Base-by-base conservation (phyloP, 1,140 invertebrate species). In the Daktulosphaira vitifoliae region DNA sequence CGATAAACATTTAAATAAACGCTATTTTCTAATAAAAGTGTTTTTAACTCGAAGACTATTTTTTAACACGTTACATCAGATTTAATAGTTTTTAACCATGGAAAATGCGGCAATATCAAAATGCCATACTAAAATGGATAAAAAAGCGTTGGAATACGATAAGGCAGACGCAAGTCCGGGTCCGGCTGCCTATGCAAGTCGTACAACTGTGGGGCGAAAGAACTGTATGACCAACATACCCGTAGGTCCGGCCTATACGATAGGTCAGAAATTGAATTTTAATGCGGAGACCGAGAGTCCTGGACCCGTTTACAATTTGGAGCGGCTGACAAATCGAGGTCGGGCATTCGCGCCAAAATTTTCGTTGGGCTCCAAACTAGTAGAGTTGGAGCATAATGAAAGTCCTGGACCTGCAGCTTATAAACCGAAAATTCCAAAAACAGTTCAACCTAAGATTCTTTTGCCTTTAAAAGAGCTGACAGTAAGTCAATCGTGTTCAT, bases 361-460 rank as follows among this genome's bases (percentile, higher is more conserved):
- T 23, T 29, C n/a, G 29, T 44, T 59, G 39, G 39, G 23, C 39
- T 15, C 7, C 8, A 59, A 46, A 16, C 16, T 46, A 15, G 8
- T 9, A 1, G 25, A 29, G 3, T 13, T 13, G 1, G 6, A 3
- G 0, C 38, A 46, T 8, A 2, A 3, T 6, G 42, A 46, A 1
- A 29, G 25, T 2, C 54, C 54, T 6, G 54, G 54, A 6, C 54
- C 54, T 8, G 54, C 54, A n/a, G 54, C 54, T 6, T 59, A 59
- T 11, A 46, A 3, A 23, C 54, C 39, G 2, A 44, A 25, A n/a
- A 3, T 2, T 2, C 39, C 25, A 9, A 1, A 16, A 23, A 0
- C 20, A 15, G n/a, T n/a, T 3, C 7, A 44, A 6, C 20, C 13
- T n/a, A 59, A 59, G 3, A 59, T 59, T 13, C 25, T 59, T 16